These are phyloP conservation scores for Cryptoleucopteryx plumbea DNA, from an alignment of 2,113 vertebrate species.

Conservation along the genomic window DNA sequence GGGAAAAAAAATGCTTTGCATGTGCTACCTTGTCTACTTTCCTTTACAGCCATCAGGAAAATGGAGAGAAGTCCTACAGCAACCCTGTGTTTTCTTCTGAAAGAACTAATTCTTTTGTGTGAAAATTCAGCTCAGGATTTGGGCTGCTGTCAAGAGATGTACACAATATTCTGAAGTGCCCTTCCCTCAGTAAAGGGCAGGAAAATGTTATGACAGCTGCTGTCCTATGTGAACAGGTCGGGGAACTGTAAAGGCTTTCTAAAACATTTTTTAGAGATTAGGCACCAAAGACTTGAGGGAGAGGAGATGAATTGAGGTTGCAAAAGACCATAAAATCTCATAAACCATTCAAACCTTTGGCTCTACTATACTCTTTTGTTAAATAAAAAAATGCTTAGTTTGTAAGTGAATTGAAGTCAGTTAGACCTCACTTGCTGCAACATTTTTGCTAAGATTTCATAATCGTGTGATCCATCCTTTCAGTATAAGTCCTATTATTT, in stretches of 20 bases:
- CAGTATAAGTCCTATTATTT: not conserved
- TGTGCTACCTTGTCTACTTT: not conserved
- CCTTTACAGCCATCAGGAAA: not conserved
- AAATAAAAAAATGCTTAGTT: not conserved
- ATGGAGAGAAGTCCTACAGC: not conserved
- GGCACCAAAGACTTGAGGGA: constrained; percentile 3
- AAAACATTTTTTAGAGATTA: constrained; percentile 46
- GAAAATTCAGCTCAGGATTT: not conserved
- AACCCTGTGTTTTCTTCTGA: not conserved
- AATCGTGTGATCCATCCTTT: not conserved
- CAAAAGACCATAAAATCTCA: constrained; percentile 44
- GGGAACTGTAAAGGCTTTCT: constrained; percentile 19
- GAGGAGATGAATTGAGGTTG: constrained; percentile 22
- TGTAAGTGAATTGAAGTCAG: not conserved
- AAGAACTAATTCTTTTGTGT: not conserved
- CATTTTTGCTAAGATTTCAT: not conserved
- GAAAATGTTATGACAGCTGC: constrained; percentile 58
- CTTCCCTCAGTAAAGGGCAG: not conserved
- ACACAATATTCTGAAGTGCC: not conserved
- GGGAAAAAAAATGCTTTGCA: not conserved
- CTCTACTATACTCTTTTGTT: constrained; percentile 25
- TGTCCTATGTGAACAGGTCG: not conserved
- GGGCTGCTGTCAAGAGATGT: not conserved
- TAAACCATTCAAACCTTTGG: constrained; percentile 42
- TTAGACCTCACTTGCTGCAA: not conserved